Evolutionary conservation across 2,113 vertebrate species (phyloP), one percentile per base, ranked within the genome.

Genomic region (Gymnorhina tibicen): DNA sequence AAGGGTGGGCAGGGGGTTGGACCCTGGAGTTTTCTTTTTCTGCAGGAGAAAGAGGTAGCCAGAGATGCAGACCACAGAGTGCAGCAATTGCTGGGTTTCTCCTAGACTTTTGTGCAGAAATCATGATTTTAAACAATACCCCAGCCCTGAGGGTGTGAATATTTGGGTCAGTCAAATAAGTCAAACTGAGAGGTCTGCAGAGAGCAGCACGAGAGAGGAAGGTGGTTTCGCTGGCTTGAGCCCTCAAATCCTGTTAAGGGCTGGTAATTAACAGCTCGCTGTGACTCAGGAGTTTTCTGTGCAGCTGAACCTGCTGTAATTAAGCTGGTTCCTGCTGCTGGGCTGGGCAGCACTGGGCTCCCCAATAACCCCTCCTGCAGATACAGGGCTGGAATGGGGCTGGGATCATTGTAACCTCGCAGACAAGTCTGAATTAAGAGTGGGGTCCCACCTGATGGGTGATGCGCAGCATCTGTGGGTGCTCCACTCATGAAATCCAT

Each of bases 201-300:
- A 37, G 33, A 44, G 30, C 85, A 62, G 66, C 3, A 1, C 1
- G 1, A 64, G 82, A 58, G 77, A 56, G 42, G 66, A 67, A 81
- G 76, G 53, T 1, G 0, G 63, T 89, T 87, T 92, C 3, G 1
- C 50, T 11, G 15, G n/a, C 2, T 1, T 69, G 80, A 96, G 87
- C 93, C 67, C 70, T 85, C 70, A 75, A 91, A 96, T 96, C 96
- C 68, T 75, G 32, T 97, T 96, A 93, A 6, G 1, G 73, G n/a
- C 81, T 53, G 86, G 92, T 96, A 96, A 97, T 96, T 96, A 97
- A 96, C 81, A 93, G 87, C 92, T 96, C 4, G 5, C 41, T 50
- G 85, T 96, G 94, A 93, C 91, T 89, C 91, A 70, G 75, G 90
- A 91, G 87, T 93, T 95, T 94, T 92, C 84, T 50, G 58, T 56